A percentile compares a stretch with the other conserved stretches of the same genome.
phyloP scores from a whole-genome alignment of 2,888 invertebrate species.

The Lycocerus yunnanus region DNA sequence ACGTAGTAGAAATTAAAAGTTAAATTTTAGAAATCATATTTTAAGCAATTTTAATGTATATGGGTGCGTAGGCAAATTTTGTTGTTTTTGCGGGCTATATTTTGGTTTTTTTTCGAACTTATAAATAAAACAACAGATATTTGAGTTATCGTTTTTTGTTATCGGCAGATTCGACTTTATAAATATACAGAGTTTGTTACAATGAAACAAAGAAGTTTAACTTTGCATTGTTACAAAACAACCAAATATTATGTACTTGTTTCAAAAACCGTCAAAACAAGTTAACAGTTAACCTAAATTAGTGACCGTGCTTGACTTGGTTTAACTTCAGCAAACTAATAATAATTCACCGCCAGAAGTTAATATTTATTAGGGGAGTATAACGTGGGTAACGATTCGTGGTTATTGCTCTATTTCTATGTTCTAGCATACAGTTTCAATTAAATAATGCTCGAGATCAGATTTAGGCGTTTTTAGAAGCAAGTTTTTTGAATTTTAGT shows the following conservation, averaged over 20 bases:
- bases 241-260: background rate
- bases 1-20: background rate
- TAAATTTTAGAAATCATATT: no score
- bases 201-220: background rate
- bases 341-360: background rate
- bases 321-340: background rate
- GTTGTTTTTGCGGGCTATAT: no score
- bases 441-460: background rate
- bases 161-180: no score
- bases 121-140: no score
- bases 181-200: background rate
- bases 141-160: no score
- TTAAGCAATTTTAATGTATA: no score
- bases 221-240: background rate
- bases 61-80: no score
- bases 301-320: background rate
- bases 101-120: no score
- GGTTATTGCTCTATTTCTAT: background rate
- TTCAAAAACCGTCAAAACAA: background rate
- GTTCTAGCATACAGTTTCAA: background rate
- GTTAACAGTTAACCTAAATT: background rate
- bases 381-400: background rate
- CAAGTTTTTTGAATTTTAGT: background rate
- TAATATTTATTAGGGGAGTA: background rate
- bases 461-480: background rate